phyloP scores from a whole-genome alignment of 2,113 vertebrate genomes.

The Crotalus viridis region DNA sequence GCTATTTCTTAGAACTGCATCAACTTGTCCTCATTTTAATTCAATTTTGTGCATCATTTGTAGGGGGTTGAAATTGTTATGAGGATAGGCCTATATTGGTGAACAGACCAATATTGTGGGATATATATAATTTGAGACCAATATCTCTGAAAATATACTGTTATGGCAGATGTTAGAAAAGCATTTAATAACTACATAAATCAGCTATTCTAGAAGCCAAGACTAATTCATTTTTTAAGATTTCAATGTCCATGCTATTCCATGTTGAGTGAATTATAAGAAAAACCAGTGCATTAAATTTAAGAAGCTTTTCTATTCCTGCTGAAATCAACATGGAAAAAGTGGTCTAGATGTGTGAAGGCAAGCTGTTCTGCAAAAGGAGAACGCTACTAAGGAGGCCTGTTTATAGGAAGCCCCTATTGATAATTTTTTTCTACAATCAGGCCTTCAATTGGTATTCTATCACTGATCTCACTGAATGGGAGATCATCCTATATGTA shows the following conservation, averaged over 20 bases:
- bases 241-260: not conserved
- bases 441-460: not conserved
- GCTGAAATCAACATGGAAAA: not conserved
- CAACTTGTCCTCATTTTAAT: too few species aligned
- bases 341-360: not conserved
- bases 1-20: conserved; percentile 18
- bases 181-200: not conserved
- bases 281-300: not conserved
- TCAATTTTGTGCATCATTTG: not conserved
- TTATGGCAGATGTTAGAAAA: not conserved
- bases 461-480: not conserved
- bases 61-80: not conserved
- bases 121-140: not conserved
- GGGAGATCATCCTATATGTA: not conserved
- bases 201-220: not conserved
- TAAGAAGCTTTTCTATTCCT: not conserved
- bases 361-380: not conserved
- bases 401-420: not conserved
- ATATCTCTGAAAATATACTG: not conserved
- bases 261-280: not conserved
- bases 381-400: not conserved
- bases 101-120: not conserved
- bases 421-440: not conserved
- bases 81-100: not conserved
- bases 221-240: not conserved